Conservation (phyloP, 2,113 vertebrate genomes). For the Phylloscopus whistleri region DNA sequence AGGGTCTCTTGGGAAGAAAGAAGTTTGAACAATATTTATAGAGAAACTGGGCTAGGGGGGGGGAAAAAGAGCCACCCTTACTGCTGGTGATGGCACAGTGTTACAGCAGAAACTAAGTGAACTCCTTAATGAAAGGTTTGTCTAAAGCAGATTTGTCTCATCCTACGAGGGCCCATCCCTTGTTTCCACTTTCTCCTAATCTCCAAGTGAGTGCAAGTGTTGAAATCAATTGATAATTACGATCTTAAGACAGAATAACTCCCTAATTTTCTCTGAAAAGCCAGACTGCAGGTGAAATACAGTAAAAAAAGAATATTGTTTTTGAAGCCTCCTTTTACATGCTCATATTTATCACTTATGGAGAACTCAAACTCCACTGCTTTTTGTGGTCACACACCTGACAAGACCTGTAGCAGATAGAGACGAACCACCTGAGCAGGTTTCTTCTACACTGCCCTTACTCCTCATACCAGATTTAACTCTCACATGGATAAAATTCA, state of each 20-base stretch:
- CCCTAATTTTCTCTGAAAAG: background rate
- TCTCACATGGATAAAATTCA: background rate
- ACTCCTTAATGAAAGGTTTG: background rate
- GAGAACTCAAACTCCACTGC: background rate
- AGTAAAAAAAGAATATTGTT: accelerated
- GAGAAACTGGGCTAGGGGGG: background rate
- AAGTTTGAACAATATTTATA: background rate
- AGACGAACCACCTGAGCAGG: background rate
- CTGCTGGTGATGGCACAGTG: background rate
- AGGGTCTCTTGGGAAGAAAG: background rate
- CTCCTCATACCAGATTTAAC: background rate
- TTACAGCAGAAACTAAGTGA: background rate
- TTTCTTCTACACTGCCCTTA: background rate
- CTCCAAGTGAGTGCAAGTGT: background rate
- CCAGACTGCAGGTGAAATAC: background rate
- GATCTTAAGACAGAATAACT: background rate
- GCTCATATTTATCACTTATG: background rate
- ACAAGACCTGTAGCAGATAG: too few relatives aligned
- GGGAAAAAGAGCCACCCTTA: background rate
- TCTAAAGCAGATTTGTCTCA: background rate
- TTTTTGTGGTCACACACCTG: background rate
- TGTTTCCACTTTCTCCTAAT: background rate
- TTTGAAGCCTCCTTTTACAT: background rate
- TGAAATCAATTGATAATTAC: background rate
- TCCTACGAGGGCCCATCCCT: background rate